Evolutionary conservation across 2,888 invertebrate genomes (phyloP), one percentile per base, ranked within the genome.

Genomic region (Zaprionus bogoriensis): DNA sequence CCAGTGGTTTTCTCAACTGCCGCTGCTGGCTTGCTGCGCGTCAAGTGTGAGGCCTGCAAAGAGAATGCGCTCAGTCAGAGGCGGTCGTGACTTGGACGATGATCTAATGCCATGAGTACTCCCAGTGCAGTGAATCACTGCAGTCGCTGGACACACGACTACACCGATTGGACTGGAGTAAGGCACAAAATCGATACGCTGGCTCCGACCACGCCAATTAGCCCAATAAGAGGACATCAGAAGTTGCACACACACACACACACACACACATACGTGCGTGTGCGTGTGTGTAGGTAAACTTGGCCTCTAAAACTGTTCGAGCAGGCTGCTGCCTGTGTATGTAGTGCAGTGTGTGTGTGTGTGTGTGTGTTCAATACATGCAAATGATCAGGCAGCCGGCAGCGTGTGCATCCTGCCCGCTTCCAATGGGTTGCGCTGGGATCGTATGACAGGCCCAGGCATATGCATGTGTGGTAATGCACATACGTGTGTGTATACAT

Each of bases 281-380:
- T 41, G 7, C n/a, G 20, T 36, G 17, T 62, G 68, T 69, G 69
- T 69, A 79, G 74, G 77, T 87, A 82, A 85, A 84, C 85, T 87
- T 87, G 87, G 87, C 85, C 87, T 87, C 74, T 69, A 87, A 85
- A 77, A 66, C 59, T 17, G 19, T 19, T 20, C 14, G 10, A n/a
- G n/a, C n/a, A n/a, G n/a, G n/a, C n/a, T n/a, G n/a, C n/a, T n/a
- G n/a, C n/a, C n/a, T n/a, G n/a, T n/a, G n/a, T n/a, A n/a, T n/a
- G n/a, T n/a, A n/a, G n/a, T n/a, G n/a, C n/a, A n/a, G n/a, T n/a
- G n/a, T n/a, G n/a, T n/a, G n/a, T n/a, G n/a, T n/a, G n/a, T n/a
- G n/a, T n/a, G n/a, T n/a, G n/a, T n/a, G n/a, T n/a, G n/a, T n/a
- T n/a, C n/a, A n/a, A n/a, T n/a, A n/a, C n/a, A n/a, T n/a, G n/a